Evolutionary conservation across 2,113 vertebrate genomes (phyloP).

Genomic region (Serinus canaria): DNA sequence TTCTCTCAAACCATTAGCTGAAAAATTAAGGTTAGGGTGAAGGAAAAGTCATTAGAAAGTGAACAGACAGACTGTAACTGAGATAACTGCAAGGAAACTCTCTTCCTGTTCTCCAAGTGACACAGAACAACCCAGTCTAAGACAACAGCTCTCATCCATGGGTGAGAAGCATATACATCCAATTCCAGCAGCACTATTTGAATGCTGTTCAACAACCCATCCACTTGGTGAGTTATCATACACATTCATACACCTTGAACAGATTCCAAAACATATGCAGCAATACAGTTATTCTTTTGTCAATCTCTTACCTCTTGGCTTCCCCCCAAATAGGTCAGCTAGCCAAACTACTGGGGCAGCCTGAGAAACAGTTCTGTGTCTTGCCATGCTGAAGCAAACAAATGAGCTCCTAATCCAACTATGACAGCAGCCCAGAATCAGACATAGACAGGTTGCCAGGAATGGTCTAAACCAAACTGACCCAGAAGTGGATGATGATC

Average conservation of each 20-base stretch:
- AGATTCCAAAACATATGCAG: neutral
- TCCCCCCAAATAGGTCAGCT: neutral
- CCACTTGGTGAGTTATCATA: neutral
- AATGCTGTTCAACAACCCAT: neutral
- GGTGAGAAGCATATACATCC: neutral
- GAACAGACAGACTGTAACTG: neutral
- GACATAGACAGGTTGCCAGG: neutral
- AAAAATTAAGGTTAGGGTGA: neutral
- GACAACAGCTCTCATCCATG: neutral
- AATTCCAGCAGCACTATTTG: neutral
- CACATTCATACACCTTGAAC: neutral
- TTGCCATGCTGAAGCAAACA: neutral
- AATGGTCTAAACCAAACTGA: neutral
- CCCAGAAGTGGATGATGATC: neutral
- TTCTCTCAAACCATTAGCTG: slow-evolving; percentile 89
- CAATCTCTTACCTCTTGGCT: neutral
- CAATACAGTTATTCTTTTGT: neutral
- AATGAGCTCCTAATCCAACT: neutral
- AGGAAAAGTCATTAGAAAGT: neutral
- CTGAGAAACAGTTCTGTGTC: neutral
- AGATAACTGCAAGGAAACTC: neutral
- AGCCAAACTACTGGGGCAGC: neutral
- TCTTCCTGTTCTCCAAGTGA: neutral
- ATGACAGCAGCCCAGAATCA: neutral
- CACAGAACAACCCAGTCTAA: neutral